Evolutionary conservation across 1,140 invertebrate species (phyloP), one percentile per base, ranked within the genome.

Genomic region (Atta cephalotes): DNA sequence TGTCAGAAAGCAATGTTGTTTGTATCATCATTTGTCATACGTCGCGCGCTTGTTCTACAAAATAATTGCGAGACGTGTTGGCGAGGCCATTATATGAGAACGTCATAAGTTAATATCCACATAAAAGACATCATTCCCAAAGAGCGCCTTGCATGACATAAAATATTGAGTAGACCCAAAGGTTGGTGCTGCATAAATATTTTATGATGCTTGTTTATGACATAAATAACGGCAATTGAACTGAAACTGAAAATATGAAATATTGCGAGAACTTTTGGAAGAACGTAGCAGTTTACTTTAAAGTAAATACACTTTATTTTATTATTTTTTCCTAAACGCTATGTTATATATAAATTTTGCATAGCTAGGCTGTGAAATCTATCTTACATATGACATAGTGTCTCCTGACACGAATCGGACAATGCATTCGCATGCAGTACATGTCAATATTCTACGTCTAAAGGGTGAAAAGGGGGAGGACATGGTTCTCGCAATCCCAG

Each of bases 381-480:
- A 65, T 79, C 62, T 70, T 7, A 70, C 49, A 14, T 39, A n/a
- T 70, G 21, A 70, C 65, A 39, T 39, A 35, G 63, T 81, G 39
- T 14, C 6, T 18, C 45, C 25, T n/a, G 21, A 80, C 45, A 21
- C 28, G 51, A 51, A 45, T 56, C 28, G 63, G 63, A 80, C 63
- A 80, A 80, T 68, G 18, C n/a, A 80, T 80, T 4, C 63, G 78
- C 63, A 39, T 39, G 16, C 18, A 56, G 35, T 49, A 28, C 21
- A 31, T 68, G 78, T 80, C 78, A 56, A 80, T 80, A 80, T 80
- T 53, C 12, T 53, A 53, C 7, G 39, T 56, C 6, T 80, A 16
- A 65, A n/a, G n/a, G 45, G n/a, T 25, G 39, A 53, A 53, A 45
- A 70, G 39, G 21, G n/a, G 14, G 21, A 49, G 18, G 18, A 35